Evolutionary conservation across 2,113 vertebrate genomes (phyloP), one percentile per base, ranked within the genome.

Genomic region (Phalacrocorax carbo): DNA sequence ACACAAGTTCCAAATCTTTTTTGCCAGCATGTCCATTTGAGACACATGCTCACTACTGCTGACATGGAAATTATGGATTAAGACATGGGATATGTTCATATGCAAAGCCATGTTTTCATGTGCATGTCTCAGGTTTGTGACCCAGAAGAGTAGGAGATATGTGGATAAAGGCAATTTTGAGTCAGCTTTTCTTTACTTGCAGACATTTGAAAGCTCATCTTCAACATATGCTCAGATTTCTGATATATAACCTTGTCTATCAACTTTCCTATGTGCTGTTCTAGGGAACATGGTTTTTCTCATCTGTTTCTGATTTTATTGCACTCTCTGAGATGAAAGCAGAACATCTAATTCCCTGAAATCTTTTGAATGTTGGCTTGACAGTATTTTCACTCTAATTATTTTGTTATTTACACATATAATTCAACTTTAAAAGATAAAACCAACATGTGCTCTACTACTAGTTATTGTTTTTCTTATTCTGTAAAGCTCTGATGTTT

Each of bases 301-400:
- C 81, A 85, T 82, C 72, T 88, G 82, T 82, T 97, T 97, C 76
- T 97, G 19, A 85, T 95, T 95, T 88, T 64, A 82, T 82, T 83
- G 40, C 12, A 27, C 21, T 90, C 48, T 64, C n/a, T 95, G n/a
- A 93, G 66, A 88, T 73, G 62, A 94, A 77, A 95, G 78, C 38
- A 69, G 62, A 90, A 71, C 42, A 66, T 22, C 34, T 89, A 94
- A 88, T 89, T 92, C 70, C 23, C 40, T 55, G 36, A 91, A 8
- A 81, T 87, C 54, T 57, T 90, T 85, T 69, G 64, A 93, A 85
- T 85, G 30, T 69, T 72, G 48, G 25, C 27, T 85, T 86, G 42
- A 64, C 94, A 86, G 6, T 57, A 65, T 62, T 83, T 93, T 82
- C 12, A 44, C 14, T 81, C 32, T 58, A 60, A 76, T 57, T 93